Evolutionary conservation across 2,797 vertebrate genomes (phyloP).

Genomic region (Schizothorax lantsangensis): DNA sequence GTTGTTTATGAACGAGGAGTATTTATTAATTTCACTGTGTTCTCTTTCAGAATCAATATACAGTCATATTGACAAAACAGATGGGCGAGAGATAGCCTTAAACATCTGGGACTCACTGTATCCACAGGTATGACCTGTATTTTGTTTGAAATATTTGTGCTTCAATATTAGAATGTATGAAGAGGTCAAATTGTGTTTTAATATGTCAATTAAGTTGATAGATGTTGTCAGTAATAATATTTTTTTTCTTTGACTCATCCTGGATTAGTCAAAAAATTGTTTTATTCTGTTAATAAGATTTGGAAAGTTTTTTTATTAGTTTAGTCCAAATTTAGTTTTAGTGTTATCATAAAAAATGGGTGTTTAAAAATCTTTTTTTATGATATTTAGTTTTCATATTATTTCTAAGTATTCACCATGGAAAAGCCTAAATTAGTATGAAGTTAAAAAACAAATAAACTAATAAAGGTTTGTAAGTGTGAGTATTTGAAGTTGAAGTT

Average conservation of each 20-base stretch:
- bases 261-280: background rate
- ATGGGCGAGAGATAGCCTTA: conserved; percentile 70
- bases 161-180: too few species aligned
- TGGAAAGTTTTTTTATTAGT: background rate
- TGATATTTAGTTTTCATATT: background rate
- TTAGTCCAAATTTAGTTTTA: too few species aligned
- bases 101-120: conserved; percentile 76
- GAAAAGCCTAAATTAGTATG: background rate
- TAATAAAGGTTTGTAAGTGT: background rate
- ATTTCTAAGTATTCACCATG: background rate
- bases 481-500: background rate
- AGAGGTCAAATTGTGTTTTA: background rate
- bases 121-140: conserved; percentile 65
- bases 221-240: background rate
- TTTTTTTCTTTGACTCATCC: background rate
- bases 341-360: too few species aligned
- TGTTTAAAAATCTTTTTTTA: background rate
- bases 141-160: background rate
- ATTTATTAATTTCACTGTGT: conserved; percentile 3
- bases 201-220: background rate
- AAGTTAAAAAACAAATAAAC: background rate
- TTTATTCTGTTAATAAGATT: background rate
- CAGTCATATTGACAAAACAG: conserved; percentile 71
- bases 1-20: background rate
- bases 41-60: conserved; percentile 72